Conservation (phyloP, 2,113 vertebrate genomes). For the Brachypteracias leptosomus region DNA sequence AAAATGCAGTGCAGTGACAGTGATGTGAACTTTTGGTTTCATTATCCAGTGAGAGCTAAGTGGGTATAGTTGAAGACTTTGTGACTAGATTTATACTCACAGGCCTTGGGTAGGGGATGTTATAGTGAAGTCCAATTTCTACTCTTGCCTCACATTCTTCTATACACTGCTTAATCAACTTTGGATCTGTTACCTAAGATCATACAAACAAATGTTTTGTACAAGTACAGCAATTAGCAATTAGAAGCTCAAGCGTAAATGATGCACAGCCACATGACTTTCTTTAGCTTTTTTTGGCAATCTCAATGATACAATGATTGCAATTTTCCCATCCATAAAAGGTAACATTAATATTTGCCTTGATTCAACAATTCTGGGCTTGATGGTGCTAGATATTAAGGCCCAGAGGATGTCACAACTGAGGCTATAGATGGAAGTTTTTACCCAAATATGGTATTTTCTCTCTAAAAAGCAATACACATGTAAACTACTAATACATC, state of each 20-base stretch:
- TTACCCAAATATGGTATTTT: conserved; percentile 3
- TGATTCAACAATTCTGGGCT: not conserved
- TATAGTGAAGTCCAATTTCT: conserved; percentile 94
- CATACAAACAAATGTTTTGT: not conserved
- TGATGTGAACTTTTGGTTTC: not conserved
- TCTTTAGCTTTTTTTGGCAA: not conserved
- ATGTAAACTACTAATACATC: not conserved
- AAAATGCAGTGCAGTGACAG: not conserved
- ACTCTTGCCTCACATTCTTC: conserved; percentile 92
- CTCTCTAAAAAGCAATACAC: not conserved
- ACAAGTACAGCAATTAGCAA: not conserved
- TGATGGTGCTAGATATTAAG: not conserved
- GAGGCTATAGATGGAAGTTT: not conserved
- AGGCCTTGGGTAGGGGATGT: conserved; percentile 91
- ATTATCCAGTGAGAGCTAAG: not conserved
- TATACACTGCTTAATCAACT: conserved; percentile 82
- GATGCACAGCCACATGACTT: not conserved
- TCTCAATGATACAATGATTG: not conserved
- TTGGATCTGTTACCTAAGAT: conserved; percentile 82
- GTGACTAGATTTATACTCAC: conserved; percentile 77
- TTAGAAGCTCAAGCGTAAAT: not conserved
- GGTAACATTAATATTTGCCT: not conserved
- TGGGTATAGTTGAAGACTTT: not conserved
- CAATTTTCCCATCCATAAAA: conserved; percentile 47
- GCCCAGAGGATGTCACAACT: not conserved